Conservation (phyloP, 1,140 invertebrate genomes). For the Chymomyza costata region DNA sequence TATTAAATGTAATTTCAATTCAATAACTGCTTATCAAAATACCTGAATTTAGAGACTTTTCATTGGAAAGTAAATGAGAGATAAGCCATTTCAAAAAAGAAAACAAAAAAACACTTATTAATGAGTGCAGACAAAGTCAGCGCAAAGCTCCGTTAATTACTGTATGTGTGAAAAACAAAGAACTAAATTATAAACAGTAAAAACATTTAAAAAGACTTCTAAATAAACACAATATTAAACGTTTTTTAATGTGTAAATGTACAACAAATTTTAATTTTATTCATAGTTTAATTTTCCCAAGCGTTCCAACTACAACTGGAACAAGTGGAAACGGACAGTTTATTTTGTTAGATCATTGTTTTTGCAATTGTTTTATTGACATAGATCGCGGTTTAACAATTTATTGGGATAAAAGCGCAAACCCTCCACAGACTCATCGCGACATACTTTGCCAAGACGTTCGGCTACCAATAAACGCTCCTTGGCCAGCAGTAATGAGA, state of each 20-base stretch:
- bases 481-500: slow-evolving; percentile 92
- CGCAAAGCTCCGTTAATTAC: slow-evolving; percentile 44
- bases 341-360: no score
- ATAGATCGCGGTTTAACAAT: slow-evolving; percentile 77
- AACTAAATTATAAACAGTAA: slow-evolving; percentile 24
- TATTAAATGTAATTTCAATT: slow-evolving; percentile 49
- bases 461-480: slow-evolving; percentile 91
- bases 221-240: no score
- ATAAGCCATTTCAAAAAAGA: slow-evolving; percentile 37
- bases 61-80: slow-evolving; percentile 41
- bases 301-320: no score
- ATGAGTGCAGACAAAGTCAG: slow-evolving; percentile 49
- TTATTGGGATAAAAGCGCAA: slow-evolving; percentile 94
- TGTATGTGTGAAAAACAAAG: slow-evolving; percentile 51
- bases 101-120: slow-evolving; percentile 17
- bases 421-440: slow-evolving; percentile 96
- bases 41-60: slow-evolving; percentile 70
- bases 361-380: no score
- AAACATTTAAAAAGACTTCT: no score
- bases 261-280: no score
- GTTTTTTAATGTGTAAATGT: no score
- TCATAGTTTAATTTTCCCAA: no score
- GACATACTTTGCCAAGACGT: slow-evolving; percentile 88
- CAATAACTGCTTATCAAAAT: slow-evolving; percentile 71
- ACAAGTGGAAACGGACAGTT: no score